Conservation (phyloP, 2,888 invertebrate species). For the Sminthurinus aureus region DNA sequence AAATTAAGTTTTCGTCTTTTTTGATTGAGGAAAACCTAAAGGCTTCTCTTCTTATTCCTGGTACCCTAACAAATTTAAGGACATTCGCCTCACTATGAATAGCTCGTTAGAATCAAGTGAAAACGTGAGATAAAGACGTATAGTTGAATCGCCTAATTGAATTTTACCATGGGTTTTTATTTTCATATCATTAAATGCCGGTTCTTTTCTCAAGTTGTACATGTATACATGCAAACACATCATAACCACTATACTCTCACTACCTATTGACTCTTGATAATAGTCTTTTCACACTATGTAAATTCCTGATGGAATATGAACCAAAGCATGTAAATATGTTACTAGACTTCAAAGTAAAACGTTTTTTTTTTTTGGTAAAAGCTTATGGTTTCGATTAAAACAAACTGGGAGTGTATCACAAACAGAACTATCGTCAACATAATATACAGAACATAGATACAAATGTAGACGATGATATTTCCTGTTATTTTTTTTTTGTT, state of each 20-base stretch:
- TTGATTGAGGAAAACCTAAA: constrained; percentile 4
- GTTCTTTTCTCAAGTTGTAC: background rate
- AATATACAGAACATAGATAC: background rate
- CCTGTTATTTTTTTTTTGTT: background rate
- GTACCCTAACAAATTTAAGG: constrained; percentile 7
- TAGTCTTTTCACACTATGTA: background rate
- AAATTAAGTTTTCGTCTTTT: background rate
- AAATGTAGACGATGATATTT: background rate
- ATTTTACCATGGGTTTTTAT: constrained; percentile 13
- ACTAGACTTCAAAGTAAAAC: constrained; percentile 6
- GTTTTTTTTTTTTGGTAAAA: background rate
- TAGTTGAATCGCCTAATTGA: constrained; percentile 1
- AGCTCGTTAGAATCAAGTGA: constrained; percentile 19
- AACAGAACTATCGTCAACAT: constrained; percentile 2
- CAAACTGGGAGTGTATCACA: constrained; percentile 15
- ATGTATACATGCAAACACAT: background rate
- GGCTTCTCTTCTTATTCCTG: background rate
- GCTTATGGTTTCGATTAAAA: constrained; percentile 37
- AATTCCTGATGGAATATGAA: constrained; percentile 16
- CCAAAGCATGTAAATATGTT: constrained; percentile 15
- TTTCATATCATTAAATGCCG: constrained; percentile 5
- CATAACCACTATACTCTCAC: background rate
- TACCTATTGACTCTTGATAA: constrained; percentile 10
- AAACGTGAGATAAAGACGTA: constrained; percentile 11
- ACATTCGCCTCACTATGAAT: constrained; percentile 23